Evolutionary conservation across 1,140 invertebrate genomes (phyloP).

Genomic region (Macrosteles quadrilineatus): DNA sequence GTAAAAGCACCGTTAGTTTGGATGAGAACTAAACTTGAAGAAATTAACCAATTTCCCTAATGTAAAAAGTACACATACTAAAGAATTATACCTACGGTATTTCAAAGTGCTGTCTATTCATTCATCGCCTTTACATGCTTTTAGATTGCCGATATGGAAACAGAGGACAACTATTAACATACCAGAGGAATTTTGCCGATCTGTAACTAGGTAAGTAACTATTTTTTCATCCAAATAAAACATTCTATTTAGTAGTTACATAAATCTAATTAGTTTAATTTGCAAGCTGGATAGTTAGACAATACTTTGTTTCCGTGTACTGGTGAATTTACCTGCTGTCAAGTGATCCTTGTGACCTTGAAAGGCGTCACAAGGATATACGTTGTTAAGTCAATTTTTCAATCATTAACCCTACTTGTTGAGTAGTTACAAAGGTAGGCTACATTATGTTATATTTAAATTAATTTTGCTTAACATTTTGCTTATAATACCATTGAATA

Average conservation of each 20-base stretch:
- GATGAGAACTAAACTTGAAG: too few species aligned
- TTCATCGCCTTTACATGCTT: too few species aligned
- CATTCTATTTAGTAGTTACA: neutral
- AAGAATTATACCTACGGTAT: too few species aligned
- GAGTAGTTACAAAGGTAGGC: too few species aligned
- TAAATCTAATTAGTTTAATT: neutral
- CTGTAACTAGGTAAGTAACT: neutral
- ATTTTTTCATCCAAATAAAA: neutral
- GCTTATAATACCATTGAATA: neutral
- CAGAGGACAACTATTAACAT: neutral
- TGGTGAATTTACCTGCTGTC: neutral
- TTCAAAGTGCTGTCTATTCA: too few species aligned
- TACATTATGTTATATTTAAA: too few species aligned
- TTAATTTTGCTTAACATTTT: too few species aligned
- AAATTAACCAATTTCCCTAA: too few species aligned
- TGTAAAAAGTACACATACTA: too few species aligned
- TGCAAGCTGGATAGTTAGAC: neutral
- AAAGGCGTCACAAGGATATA: neutral
- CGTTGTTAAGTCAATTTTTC: neutral
- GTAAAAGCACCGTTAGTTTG: too few species aligned
- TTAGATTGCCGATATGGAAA: conserved; percentile 11
- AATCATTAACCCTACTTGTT: too few species aligned
- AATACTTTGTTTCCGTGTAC: neutral
- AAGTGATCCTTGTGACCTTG: neutral
- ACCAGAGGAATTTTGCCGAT: neutral